These are phyloP conservation scores for Chaetophractus vellerosus DNA, from an alignment of 2,797 vertebrate genomes.

Conservation along the genomic window DNA sequence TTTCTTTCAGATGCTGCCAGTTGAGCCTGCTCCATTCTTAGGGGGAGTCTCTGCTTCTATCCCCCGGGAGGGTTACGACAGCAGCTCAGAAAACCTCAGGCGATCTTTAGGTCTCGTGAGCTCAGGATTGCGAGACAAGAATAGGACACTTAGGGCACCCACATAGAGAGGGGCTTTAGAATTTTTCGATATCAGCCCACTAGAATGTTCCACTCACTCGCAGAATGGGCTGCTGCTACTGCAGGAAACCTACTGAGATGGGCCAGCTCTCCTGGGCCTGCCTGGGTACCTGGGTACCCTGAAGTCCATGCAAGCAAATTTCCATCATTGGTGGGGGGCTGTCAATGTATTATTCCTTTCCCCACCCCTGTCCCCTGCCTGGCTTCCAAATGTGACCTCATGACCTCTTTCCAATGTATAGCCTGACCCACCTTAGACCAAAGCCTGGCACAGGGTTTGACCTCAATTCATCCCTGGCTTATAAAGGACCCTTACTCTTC, in stretches of 20 bases:
- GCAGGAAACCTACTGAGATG: fast-evolving
- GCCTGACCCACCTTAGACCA: neutral
- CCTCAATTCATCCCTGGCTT: neutral
- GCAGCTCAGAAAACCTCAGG: neutral
- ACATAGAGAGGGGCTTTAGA: neutral
- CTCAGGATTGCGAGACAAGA: neutral
- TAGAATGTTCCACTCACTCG: neutral
- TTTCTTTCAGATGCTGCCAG: constrained; percentile 30
- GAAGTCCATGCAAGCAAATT: neutral
- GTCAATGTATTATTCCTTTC: fast-evolving
- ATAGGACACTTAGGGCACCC: neutral
- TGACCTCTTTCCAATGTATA: neutral
- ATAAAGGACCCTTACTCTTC: fast-evolving
- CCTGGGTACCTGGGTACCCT: fast-evolving
- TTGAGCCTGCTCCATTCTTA: neutral
- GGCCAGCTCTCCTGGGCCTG: neutral
- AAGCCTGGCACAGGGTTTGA: fast-evolving
- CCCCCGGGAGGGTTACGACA: neutral
- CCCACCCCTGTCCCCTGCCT: neutral
- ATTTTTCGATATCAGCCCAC: neutral
- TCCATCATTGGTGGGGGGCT: fast-evolving
- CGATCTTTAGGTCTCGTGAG: neutral
- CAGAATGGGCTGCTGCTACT: no score
- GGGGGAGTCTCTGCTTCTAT: neutral
- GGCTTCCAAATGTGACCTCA: neutral